Base-by-base conservation (phyloP, 2,113 vertebrate genomes). In the Nothoprocta perdicaria region DNA sequence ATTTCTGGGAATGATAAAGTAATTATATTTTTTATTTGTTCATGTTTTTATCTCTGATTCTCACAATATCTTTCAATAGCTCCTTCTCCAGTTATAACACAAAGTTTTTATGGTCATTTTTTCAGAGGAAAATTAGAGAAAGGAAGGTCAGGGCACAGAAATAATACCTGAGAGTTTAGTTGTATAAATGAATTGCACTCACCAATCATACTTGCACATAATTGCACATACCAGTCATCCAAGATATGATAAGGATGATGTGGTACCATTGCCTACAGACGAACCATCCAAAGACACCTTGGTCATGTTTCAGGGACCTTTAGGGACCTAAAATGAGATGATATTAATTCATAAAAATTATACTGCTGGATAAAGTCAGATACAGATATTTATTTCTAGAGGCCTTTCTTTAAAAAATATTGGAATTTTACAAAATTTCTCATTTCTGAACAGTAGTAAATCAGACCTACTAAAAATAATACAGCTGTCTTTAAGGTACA, bases 271-370 rank as follows among this genome's bases (percentile, higher is more conserved):
- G 27, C 24, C 21, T 65, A 26, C 17, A 61, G 26, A 79, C 13
- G 1, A 1, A 69, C 12, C 0, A 13, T 22, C 5, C 1, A 18
- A 81, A 52, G 27, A 1, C 12, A 41, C 3, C 11, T 60, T 1
- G 1, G 35, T 66, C 6, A 21, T 18, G 12, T 14, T 90, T 48
- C 33, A 45, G 35, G 50, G 15, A 75, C 45, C 11, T 90, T 48
- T 38, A 45, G 35, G 50, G 15, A 75, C 45, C 11, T 38, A 14
- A 17, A 75, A 75, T 35, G 19, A 62, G 52, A 67, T 50, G 53
- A 26, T 41, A 29, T n/a, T 66, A 40, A 40, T 41, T 15, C 5
- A 45, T 3, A 38, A 38, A 38, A 38, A 38, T 38, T 38, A 38
- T 38, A 8, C 35, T 38, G 11, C 2, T 63, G 43, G 43, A 31